phyloP scores from a whole-genome alignment of 2,888 invertebrate genomes.

The Calameuta idolon region DNA sequence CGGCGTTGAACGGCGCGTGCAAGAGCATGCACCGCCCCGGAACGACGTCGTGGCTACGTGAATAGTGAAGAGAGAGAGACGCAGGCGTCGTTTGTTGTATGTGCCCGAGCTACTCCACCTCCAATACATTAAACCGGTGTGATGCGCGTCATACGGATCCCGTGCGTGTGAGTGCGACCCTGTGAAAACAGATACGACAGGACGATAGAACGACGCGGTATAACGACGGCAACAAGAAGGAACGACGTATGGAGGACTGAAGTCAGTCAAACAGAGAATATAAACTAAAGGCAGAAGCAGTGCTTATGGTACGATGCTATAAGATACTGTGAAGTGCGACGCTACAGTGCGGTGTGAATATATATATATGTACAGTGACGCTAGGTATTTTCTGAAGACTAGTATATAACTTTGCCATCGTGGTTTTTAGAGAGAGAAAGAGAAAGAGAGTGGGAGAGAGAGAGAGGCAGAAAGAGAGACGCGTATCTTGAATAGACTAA shows the following conservation, averaged over 20 bases:
- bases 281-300: not conserved
- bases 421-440: constrained; percentile 27
- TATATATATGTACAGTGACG: not conserved
- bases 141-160: not conserved
- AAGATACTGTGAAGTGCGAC: not conserved
- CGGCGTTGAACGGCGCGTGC: constrained; percentile 18
- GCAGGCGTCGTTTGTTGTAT: constrained; percentile 5
- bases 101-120: not conserved
- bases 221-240: not conserved
- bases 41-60: not conserved
- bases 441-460: constrained; percentile 27
- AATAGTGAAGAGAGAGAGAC: constrained; percentile 17
- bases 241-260: not conserved
- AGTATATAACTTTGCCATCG: constrained; percentile 8
- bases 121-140: not conserved
- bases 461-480: not conserved
- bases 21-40: constrained; percentile 27
- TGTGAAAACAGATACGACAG: not conserved
- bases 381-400: not conserved
- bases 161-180: not conserved
- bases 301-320: not conserved
- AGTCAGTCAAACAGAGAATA: not conserved
- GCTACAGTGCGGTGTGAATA: not conserved
- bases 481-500: not conserved
- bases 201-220: not conserved